These are phyloP conservation scores for Lasioglossum calceatum DNA, from an alignment of 2,888 invertebrate genomes.

Conservation along the genomic window DNA sequence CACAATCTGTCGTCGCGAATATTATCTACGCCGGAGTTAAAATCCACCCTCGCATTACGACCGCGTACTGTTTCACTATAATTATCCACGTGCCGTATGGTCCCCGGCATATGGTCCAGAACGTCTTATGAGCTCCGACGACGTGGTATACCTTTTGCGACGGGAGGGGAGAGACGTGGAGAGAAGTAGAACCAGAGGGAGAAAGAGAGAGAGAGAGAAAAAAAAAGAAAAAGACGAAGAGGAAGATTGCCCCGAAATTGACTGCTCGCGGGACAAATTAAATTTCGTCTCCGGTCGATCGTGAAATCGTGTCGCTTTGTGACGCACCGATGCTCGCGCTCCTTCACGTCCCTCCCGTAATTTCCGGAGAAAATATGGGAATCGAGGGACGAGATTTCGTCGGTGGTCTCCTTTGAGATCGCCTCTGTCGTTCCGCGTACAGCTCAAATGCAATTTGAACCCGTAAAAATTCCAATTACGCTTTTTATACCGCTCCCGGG, in stretches of 20 bases:
- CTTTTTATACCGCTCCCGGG: not conserved
- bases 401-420: constrained; percentile 22
- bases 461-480: constrained; percentile 21
- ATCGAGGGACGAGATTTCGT: constrained; percentile 19
- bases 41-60: constrained; percentile 52
- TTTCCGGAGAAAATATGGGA: constrained; percentile 30
- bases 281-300: constrained; percentile 55
- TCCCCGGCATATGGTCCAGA: constrained; percentile 59
- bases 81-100: constrained; percentile 68
- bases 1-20: constrained; percentile 58
- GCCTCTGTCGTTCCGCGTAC: not conserved
- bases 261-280: constrained; percentile 58
- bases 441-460: constrained; percentile 10
- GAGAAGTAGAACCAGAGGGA: not conserved
- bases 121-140: constrained; percentile 46
- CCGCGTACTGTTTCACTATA: constrained; percentile 52
- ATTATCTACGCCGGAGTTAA: constrained; percentile 44
- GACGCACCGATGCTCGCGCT: constrained; percentile 17
- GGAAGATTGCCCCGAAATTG: constrained; percentile 49
- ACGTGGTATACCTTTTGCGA: constrained; percentile 21
- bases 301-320: constrained; percentile 57
- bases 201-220: not conserved
- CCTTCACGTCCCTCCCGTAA: constrained; percentile 18
- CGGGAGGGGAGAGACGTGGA: not conserved
- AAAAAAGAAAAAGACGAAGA: constrained; percentile 1